A percentile compares a stretch with the other conserved stretches of the same genome.
Conservation (phyloP, 2,888 invertebrate genomes). For the Pachydiplax longipennis region DNA sequence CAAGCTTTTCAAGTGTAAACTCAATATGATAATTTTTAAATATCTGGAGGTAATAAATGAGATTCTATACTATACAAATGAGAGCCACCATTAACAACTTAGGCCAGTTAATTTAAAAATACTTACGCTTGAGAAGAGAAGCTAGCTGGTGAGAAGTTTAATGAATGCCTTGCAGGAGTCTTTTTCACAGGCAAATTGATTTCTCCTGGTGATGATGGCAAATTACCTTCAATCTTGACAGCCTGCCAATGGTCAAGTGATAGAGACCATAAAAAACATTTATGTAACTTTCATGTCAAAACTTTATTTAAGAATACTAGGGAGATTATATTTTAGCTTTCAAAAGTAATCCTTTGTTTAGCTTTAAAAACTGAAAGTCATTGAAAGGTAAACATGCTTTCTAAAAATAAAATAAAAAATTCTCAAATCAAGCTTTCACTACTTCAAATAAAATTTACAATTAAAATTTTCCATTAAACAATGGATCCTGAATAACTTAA, state of each 20-base stretch:
- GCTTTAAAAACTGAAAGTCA: neutral
- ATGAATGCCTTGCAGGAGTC: neutral
- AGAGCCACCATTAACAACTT: too few species aligned
- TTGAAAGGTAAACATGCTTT: neutral
- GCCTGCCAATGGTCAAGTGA: neutral
- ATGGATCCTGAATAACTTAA: too few species aligned
- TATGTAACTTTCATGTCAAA: neutral
- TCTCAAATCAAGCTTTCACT: too few species aligned
- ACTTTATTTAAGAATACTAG: neutral
- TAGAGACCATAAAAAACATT: neutral
- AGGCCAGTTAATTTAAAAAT: neutral
- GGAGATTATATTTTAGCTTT: too few species aligned
- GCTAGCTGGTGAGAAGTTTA: conserved; percentile 54
- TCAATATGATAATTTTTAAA: too few species aligned
- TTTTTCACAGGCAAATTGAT: neutral
- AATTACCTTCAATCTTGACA: neutral
- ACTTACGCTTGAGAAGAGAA: conserved; percentile 56
- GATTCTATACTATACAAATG: too few species aligned
- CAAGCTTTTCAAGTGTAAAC: too few species aligned
- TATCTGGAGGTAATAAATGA: too few species aligned
- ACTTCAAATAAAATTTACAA: too few species aligned
- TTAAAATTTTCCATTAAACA: too few species aligned
- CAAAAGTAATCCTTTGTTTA: too few species aligned
- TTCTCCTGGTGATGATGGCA: neutral
- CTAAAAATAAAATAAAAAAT: too few species aligned